phyloP scores from a whole-genome alignment of 1,140 invertebrate genomes.

The Chironomus tepperi region DNA sequence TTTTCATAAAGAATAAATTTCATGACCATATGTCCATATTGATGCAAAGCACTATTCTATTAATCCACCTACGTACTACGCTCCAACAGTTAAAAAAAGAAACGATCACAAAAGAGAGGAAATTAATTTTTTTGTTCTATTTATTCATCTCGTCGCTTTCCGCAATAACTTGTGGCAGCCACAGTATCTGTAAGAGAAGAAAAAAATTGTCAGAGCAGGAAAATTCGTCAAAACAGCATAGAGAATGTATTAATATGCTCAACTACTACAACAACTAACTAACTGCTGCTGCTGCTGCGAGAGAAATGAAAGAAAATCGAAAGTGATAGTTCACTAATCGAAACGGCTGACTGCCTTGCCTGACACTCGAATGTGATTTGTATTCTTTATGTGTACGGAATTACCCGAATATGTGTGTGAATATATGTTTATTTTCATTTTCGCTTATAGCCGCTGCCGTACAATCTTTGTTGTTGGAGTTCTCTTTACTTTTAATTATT shows the following conservation, averaged over 20 bases:
- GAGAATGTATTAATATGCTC: no score
- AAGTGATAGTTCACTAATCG: not conserved
- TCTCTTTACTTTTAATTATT: slow-evolving; percentile 17
- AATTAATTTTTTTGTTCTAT: not conserved
- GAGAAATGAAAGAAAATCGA: not conserved
- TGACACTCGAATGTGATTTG: no score
- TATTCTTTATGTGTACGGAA: not conserved
- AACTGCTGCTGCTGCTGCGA: no score
- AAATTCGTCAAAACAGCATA: no score
- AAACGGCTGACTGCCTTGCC: not conserved
- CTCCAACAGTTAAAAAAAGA: not conserved
- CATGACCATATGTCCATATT: not conserved
- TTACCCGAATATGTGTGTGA: not conserved
- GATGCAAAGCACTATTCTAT: not conserved
- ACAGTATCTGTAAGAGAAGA: no score
- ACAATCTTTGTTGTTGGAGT: not conserved
- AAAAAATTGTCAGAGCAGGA: not conserved
- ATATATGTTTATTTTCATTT: slow-evolving; percentile 10
- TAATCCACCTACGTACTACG: not conserved
- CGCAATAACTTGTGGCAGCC: no score
- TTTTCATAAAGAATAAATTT: not conserved
- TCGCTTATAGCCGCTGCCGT: not conserved
- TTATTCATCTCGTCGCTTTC: not conserved
- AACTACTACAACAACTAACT: no score
- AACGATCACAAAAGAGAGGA: not conserved